Base-by-base conservation (phyloP, 2,797 vertebrate species). In the Orestias chungarensis region DNA sequence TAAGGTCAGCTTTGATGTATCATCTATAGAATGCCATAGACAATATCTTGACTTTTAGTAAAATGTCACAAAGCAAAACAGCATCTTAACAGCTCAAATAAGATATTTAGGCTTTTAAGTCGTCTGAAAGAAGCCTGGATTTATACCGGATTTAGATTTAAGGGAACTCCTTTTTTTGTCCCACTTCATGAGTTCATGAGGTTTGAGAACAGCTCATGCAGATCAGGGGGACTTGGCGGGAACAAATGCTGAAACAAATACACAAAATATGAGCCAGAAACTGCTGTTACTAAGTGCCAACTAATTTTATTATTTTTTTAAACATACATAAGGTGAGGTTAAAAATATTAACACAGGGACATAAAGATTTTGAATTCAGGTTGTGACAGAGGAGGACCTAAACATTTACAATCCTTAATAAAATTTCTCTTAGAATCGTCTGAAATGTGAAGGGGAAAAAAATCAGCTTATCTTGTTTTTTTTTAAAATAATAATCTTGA, bases 301-400 rank as follows among this genome's bases (percentile, higher is more conserved):
- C 40, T 42, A 67, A 8, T n/a, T 38, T 49, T 27, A 29, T 42
- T 71, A 70, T 47, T 18, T 47, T 73, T 4, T 74, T 50, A 20
- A 12, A 50, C 25, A 38, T 42, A 49, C 27, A 10, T 12, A 71
- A 38, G 42, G 1, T 57, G n/a, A 66, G 31, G 49, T 14, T 47
- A 68, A 55, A 57, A 46, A 27, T 4, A 38, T 23, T 17, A 50
- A 54, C 17, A 15, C 2, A 15, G 6, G 6, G 20, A 31, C 3
- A 44, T 33, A 4, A 54, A 27, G 11, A 3, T 65, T 65, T 62
- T 43, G 10, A 55, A 33, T 66, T 23, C 20, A 61, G 38, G 17
- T 27, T 42, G 25, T 31, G 23, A 69, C 20, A 59, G 20, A 15
- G 23, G 69, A 71, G n/a, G 15, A 23, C 12, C n/a, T n/a, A 15